Evolutionary conservation across 2,797 vertebrate genomes (phyloP).

Genomic region (Anomalospiza imberbis): DNA sequence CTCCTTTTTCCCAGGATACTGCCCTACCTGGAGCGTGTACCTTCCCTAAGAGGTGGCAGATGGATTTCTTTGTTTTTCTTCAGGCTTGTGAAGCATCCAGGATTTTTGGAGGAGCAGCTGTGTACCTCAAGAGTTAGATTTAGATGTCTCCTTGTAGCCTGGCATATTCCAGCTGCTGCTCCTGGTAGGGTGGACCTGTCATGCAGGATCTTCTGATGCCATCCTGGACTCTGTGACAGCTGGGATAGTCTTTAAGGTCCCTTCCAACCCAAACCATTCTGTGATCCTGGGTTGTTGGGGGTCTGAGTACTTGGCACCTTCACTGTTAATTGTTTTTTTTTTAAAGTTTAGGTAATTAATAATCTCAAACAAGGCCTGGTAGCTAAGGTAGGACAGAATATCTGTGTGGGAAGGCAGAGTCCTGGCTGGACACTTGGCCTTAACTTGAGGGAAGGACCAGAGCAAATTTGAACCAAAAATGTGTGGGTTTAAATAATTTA

Average conservation of each 20-base stretch:
- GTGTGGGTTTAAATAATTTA: background rate
- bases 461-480: background rate
- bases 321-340: background rate
- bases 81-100: background rate
- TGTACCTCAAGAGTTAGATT: background rate
- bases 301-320: background rate
- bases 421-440: background rate
- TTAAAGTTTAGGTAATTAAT: background rate
- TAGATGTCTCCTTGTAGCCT: background rate
- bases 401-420: background rate
- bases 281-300: accelerated
- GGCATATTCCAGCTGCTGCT: background rate
- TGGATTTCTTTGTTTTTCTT: background rate
- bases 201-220: background rate
- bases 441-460: background rate
- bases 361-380: background rate
- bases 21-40: background rate
- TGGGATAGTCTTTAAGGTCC: background rate
- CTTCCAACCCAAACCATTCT: background rate
- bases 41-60: background rate
- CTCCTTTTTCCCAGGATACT: background rate
- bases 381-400: background rate
- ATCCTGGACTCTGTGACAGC: background rate
- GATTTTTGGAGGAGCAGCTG: background rate
- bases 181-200: background rate